Conservation (phyloP, 2,888 invertebrate species). For the Iselma pallidipennis region DNA sequence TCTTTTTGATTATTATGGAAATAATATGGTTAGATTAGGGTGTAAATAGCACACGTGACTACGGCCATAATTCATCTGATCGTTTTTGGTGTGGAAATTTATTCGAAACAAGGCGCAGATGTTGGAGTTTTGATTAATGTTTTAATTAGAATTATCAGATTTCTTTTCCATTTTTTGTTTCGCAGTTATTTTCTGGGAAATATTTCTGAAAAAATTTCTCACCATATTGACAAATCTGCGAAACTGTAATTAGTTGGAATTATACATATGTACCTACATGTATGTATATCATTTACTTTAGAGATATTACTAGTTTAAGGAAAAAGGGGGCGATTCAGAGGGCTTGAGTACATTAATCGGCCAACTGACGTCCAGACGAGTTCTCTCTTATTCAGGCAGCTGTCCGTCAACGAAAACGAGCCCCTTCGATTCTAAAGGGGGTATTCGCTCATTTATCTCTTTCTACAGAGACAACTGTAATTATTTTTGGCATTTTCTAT, state of each 20-base stretch:
- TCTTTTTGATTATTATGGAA: not conserved
- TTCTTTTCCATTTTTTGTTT: too few species aligned
- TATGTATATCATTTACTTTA: too few species aligned
- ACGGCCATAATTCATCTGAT: not conserved
- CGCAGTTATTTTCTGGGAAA: not conserved
- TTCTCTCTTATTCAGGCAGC: constrained; percentile 23
- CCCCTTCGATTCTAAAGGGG: constrained; percentile 24
- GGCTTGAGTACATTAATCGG: constrained; percentile 21
- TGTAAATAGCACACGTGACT: constrained; percentile 2
- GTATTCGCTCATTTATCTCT: constrained; percentile 42
- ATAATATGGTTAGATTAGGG: not conserved
- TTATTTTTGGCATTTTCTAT: constrained; percentile 38
- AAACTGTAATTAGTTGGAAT: constrained; percentile 37
- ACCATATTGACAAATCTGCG: constrained; percentile 25
- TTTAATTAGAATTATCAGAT: constrained; percentile 1
- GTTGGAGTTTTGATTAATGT: constrained; percentile 4
- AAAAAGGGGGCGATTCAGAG: constrained; percentile 17
- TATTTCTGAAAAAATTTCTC: constrained; percentile 7
- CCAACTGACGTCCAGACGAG: constrained; percentile 37
- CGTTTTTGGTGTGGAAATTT: constrained; percentile 1
- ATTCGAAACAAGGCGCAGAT: constrained; percentile 7
- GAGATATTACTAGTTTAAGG: too few species aligned
- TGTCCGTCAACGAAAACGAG: constrained; percentile 29
- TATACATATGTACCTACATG: too few species aligned
- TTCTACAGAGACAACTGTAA: constrained; percentile 38